Evolutionary conservation across 2,113 vertebrate species (phyloP).

Genomic region (Syrmaticus mikado): DNA sequence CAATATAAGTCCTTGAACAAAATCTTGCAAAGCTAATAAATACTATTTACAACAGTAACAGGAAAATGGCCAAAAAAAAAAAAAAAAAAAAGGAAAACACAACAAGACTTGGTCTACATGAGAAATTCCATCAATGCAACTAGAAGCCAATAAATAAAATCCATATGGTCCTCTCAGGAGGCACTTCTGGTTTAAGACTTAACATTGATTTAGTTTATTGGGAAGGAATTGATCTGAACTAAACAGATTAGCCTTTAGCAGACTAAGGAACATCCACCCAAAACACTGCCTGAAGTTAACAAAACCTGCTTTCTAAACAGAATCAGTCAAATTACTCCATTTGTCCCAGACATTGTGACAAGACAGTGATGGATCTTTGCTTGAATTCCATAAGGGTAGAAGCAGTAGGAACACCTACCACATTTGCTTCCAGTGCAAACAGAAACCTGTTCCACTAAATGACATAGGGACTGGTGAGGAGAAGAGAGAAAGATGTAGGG

Average conservation of each 20-base stretch:
- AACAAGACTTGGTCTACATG: background rate
- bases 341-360: background rate
- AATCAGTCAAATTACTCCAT: constrained; percentile 9
- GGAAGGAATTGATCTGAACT: constrained; percentile 37
- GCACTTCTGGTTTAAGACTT: constrained; percentile 47
- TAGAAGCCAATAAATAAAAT: constrained; percentile 68
- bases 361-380: background rate
- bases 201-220: constrained; percentile 38
- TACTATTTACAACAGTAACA: constrained; percentile 84
- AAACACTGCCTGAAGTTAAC: constrained; percentile 31
- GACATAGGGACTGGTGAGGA: background rate
- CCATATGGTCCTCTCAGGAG: constrained; percentile 17
- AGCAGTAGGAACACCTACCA: background rate
- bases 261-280: constrained; percentile 12
- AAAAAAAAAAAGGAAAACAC: constrained; percentile 3
- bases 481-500: background rate
- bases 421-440: background rate
- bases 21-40: constrained; percentile 80
- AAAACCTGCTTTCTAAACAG: constrained; percentile 43
- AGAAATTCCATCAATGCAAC: constrained; percentile 10
- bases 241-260: constrained; percentile 32
- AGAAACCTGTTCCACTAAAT: background rate
- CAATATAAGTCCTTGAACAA: background rate
- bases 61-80: constrained; percentile 46
- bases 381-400: background rate